A percentile compares a stretch with the other conserved stretches of the same genome.
phyloP scores from a whole-genome alignment of 2,797 vertebrate species.

The Diglossa cyanea region DNA sequence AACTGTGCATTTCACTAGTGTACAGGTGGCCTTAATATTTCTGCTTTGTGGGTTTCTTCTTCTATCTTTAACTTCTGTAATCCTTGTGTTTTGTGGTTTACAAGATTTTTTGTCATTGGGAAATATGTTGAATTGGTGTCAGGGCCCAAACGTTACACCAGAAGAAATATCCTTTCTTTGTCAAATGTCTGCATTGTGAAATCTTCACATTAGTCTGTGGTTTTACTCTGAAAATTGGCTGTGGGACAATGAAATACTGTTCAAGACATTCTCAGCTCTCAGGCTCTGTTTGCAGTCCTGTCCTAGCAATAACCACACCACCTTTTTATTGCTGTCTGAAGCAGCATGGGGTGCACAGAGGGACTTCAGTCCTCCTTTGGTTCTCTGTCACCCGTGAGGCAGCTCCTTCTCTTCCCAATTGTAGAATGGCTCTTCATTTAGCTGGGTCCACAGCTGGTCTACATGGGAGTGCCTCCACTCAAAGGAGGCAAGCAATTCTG shows the following conservation, averaged over 20 bases:
- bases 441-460: neutral
- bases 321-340: neutral
- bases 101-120: constrained; percentile 21
- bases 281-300: neutral
- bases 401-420: neutral
- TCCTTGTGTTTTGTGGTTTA: constrained; percentile 50
- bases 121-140: neutral
- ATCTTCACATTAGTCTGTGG: constrained; percentile 44
- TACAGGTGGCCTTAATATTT: constrained; percentile 42
- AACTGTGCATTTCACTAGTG: neutral
- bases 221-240: constrained; percentile 33
- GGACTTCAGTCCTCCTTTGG: neutral
- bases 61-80: constrained; percentile 46
- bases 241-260: neutral
- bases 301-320: neutral
- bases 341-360: neutral
- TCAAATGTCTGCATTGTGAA: constrained; percentile 47
- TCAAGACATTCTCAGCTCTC: neutral
- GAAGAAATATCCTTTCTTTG: constrained; percentile 40
- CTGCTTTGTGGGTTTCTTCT: constrained; percentile 51
- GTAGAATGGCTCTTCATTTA: neutral
- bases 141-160: constrained; percentile 7
- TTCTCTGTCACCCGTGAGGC: neutral
- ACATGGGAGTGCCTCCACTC: neutral
- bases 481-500: neutral